These are phyloP conservation scores for Bombyx mori DNA, from an alignment of 1,140 invertebrate genomes.

Conservation along the genomic window DNA sequence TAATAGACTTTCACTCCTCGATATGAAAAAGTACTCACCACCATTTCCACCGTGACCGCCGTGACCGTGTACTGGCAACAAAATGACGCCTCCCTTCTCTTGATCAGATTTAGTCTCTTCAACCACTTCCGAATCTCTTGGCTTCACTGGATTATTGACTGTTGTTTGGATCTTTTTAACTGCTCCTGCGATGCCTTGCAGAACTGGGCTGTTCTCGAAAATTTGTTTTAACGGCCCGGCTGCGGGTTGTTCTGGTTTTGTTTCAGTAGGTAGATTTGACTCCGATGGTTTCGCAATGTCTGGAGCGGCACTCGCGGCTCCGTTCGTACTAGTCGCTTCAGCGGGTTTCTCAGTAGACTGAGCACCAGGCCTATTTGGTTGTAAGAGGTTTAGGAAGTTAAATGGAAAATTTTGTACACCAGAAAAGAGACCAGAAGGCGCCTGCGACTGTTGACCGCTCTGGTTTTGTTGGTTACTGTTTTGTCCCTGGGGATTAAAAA, in stretches of 20 bases:
- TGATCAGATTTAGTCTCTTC: conserved; percentile 6
- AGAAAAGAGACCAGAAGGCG: not conserved
- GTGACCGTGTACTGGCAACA: not conserved
- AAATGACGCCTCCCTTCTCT: not conserved
- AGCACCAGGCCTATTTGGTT: conserved; percentile 4
- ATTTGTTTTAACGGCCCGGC: conserved; percentile 42
- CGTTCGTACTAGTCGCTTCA: conserved; percentile 5
- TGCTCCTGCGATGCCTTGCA: conserved; percentile 36
- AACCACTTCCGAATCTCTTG: conserved; percentile 24
- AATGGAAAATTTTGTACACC: not conserved
- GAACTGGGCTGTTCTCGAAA: conserved; percentile 47
- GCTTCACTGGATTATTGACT: conserved; percentile 32
- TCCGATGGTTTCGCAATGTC: not conserved
- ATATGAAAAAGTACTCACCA: not conserved
- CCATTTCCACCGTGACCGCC: conserved; percentile 4
- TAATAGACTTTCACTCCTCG: too few species aligned
- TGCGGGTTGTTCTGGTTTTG: conserved; percentile 7
- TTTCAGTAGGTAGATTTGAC: conserved; percentile 10
- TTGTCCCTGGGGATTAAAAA: conserved; percentile 2
- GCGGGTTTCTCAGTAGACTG: conserved; percentile 7
- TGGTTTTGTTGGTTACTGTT: not conserved
- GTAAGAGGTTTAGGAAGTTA: conserved; percentile 1
- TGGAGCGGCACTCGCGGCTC: not conserved
- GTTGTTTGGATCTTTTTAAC: conserved; percentile 37
- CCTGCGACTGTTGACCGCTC: not conserved